A percentile compares a stretch with the other conserved stretches of the same genome.
Evolutionary conservation across 2,797 vertebrate genomes (phyloP).

Genomic region (Anas bernieri): DNA sequence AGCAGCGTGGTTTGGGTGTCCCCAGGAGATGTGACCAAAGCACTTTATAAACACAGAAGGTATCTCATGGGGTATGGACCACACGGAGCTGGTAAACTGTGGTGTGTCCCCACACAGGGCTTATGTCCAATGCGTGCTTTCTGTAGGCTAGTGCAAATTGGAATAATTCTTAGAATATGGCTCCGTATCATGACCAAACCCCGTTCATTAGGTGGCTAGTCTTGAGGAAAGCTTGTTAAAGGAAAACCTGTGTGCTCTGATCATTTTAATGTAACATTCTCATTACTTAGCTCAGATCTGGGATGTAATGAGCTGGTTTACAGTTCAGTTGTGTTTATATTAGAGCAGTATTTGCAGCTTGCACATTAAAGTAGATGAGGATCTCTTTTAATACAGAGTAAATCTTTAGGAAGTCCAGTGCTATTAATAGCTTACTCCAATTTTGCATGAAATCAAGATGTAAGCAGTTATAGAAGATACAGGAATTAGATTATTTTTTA

Average conservation of each 20-base stretch:
- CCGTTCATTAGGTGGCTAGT: not conserved
- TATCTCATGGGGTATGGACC: not conserved
- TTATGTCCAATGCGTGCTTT: not conserved
- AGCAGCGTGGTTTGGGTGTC: not conserved
- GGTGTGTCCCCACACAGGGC: not conserved
- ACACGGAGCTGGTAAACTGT: not conserved
- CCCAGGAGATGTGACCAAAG: not conserved
- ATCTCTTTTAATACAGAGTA: not conserved
- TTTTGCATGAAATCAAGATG: slow-evolving; percentile 37
- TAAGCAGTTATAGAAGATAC: not conserved
- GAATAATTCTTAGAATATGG: not conserved
- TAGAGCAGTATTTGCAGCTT: slow-evolving; percentile 6
- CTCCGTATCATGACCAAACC: not conserved
- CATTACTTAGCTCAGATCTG: not conserved
- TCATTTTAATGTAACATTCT: not conserved
- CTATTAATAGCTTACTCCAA: slow-evolving; percentile 18
- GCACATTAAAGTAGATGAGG: not conserved
- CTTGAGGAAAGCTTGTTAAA: not conserved
- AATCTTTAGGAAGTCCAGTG: not conserved
- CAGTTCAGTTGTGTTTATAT: not conserved
- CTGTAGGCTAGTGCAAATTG: not conserved
- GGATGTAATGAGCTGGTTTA: not conserved
- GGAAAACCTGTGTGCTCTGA: not conserved
- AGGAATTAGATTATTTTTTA: not conserved
- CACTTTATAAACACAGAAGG: not conserved